Conservation (phyloP, 2,113 vertebrate species). For the Phylloscopus trochiloides region DNA sequence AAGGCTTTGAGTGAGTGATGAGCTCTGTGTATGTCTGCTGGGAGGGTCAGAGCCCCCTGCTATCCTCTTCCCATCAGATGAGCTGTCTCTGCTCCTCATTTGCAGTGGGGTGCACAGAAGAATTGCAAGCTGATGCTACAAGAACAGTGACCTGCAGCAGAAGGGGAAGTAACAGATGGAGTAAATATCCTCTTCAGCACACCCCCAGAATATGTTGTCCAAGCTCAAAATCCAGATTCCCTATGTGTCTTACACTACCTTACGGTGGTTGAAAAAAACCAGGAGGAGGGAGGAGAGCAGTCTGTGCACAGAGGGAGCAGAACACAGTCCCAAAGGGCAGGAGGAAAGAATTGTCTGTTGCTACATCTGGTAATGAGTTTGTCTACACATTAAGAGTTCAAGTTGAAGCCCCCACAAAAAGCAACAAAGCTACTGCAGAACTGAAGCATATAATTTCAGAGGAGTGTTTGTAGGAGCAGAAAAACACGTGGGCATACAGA, state of each 20-base stretch:
- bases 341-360: neutral
- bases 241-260: neutral
- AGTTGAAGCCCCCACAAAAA: neutral
- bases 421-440: neutral
- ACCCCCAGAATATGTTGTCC: neutral
- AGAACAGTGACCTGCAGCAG: neutral
- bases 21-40: neutral
- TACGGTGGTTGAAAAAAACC: neutral
- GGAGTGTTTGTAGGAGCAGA: conserved; percentile 12
- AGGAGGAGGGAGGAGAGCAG: neutral
- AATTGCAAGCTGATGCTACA: neutral
- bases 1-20: neutral
- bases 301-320: neutral
- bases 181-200: neutral
- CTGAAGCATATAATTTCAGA: conserved; percentile 23
- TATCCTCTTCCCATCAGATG: neutral
- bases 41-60: neutral
- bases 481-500: neutral
- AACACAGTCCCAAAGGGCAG: neutral
- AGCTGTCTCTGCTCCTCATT: neutral
- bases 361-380: neutral
- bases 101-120: neutral
- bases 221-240: neutral
- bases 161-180: neutral
- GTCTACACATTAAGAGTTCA: neutral